These are phyloP conservation scores for Prolemur simus DNA, from an alignment of 2,113 vertebrate genomes.

Conservation along the genomic window DNA sequence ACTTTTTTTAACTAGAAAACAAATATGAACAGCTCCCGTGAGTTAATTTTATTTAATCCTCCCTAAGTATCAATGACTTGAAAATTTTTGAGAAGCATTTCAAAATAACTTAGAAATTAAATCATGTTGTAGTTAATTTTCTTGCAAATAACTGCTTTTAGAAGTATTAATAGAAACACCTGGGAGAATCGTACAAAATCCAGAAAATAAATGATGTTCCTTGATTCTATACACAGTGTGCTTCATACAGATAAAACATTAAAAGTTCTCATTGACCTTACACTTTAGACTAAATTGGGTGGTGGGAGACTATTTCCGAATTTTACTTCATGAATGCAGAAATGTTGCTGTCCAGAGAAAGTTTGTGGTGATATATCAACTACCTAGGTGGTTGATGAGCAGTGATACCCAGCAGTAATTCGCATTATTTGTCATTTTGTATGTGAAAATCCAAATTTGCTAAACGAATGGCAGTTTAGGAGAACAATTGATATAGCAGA, in stretches of 20 bases:
- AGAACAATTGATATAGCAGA: background rate
- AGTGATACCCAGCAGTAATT: background rate
- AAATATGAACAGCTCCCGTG: background rate
- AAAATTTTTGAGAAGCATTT: background rate
- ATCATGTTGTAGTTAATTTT: background rate
- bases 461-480: background rate
- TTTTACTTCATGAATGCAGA: background rate
- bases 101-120: background rate
- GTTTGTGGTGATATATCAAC: background rate
- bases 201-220: background rate
- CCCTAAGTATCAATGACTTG: background rate
- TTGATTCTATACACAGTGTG: background rate
- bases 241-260: background rate
- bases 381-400: background rate
- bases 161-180: background rate
- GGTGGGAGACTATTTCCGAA: background rate
- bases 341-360: background rate
- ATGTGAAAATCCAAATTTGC: background rate
- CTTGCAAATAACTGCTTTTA: background rate
- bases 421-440: background rate
- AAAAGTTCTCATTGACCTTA: background rate
- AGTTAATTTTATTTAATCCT: conserved; percentile 42
- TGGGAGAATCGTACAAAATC: background rate
- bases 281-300: background rate
- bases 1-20: background rate